phyloP scores from a whole-genome alignment of 1,140 invertebrate species.

The Heliconius congener region DNA sequence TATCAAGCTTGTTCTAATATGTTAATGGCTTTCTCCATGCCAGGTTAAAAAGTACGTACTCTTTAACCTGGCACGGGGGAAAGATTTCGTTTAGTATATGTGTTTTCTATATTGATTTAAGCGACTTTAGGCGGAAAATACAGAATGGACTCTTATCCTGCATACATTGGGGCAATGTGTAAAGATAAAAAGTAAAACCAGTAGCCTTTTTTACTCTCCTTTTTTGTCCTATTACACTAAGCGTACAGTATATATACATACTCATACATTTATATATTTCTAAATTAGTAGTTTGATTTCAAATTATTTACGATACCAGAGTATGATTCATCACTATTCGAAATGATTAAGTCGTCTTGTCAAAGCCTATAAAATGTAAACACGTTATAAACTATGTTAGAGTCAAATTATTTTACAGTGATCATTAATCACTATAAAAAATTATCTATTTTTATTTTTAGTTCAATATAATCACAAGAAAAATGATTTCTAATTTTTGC shows the following conservation, averaged over 20 bases:
- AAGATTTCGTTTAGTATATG: no score
- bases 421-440: not conserved
- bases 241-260: not conserved
- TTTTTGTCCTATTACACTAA: not conserved
- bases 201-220: not conserved
- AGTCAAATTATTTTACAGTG: not conserved
- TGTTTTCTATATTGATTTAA: no score
- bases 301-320: not conserved
- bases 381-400: not conserved
- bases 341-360: constrained; percentile 10
- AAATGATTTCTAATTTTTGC: not conserved
- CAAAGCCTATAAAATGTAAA: not conserved
- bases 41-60: no score
- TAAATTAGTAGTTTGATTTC: not conserved
- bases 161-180: no score
- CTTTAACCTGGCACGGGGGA: no score
- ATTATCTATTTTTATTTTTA: not conserved
- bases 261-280: not conserved
- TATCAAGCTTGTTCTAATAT: no score
- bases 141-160: no score
- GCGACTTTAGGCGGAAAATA: no score
- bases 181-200: no score
- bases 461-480: not conserved
- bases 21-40: no score
- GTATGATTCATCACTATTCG: not conserved